Conservation (phyloP, 2,797 vertebrate genomes). For the Caiman crocodilus region DNA sequence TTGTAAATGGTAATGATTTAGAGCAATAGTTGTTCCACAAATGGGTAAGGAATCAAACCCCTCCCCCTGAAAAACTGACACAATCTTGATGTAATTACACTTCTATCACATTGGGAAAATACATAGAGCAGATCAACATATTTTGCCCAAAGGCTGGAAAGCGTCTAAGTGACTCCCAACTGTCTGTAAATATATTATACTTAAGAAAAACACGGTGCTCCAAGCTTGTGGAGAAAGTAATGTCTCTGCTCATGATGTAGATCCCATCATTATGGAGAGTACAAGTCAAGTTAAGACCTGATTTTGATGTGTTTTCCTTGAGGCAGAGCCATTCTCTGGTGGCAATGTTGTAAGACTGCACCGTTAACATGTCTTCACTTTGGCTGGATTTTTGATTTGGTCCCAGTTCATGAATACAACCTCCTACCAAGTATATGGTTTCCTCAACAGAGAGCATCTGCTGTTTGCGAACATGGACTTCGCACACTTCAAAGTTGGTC, state of each 20-base stretch:
- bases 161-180: slow-evolving; percentile 91
- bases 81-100: slow-evolving; percentile 24
- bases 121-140: slow-evolving; percentile 93
- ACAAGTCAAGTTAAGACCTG: slow-evolving; percentile 94
- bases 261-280: slow-evolving; percentile 95
- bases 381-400: slow-evolving; percentile 81
- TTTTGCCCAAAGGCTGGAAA: slow-evolving; percentile 94
- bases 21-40: not conserved
- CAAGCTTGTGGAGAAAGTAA: slow-evolving; percentile 89
- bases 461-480: slow-evolving; percentile 93
- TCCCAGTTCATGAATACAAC: slow-evolving; percentile 91
- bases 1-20: not conserved
- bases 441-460: slow-evolving; percentile 98
- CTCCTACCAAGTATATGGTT: slow-evolving; percentile 95
- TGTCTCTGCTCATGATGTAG: slow-evolving; percentile 95
- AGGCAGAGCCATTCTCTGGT: slow-evolving; percentile 92
- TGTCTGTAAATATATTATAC: slow-evolving; percentile 93
- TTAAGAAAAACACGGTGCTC: slow-evolving; percentile 94
- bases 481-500: slow-evolving; percentile 88
- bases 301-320: slow-evolving; percentile 94
- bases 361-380: slow-evolving; percentile 89
- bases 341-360: slow-evolving; percentile 91
- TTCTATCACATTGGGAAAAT: slow-evolving; percentile 86
- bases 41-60: not conserved
- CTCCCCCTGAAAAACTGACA: not conserved